Conservation (phyloP, 1,140 invertebrate species). For the Caerostris darwini region DNA sequence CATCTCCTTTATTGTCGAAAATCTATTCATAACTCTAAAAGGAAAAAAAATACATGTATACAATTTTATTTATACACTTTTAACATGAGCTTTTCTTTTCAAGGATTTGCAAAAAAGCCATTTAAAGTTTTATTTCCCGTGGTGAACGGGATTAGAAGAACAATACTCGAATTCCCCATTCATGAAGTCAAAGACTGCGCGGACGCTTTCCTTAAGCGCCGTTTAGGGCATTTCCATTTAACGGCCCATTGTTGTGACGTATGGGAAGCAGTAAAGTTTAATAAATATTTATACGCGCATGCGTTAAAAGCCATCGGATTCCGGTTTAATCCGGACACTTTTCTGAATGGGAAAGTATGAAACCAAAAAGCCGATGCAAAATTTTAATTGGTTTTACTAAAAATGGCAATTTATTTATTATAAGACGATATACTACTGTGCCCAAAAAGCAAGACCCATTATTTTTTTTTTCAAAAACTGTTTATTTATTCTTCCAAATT, state of each 20-base stretch:
- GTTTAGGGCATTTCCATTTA: not conserved
- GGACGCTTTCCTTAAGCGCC: not conserved
- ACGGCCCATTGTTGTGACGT: not conserved
- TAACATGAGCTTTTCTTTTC: too few relatives aligned
- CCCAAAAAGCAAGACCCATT: too few relatives aligned
- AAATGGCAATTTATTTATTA: too few relatives aligned
- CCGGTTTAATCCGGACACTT: not conserved
- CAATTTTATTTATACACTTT: too few relatives aligned
- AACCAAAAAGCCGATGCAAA: not conserved
- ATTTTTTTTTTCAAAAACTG: too few relatives aligned
- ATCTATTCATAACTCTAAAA: too few relatives aligned
- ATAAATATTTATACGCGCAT: not conserved
- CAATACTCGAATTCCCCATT: not conserved
- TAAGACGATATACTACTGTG: too few relatives aligned
- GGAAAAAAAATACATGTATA: too few relatives aligned
- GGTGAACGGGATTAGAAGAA: not conserved
- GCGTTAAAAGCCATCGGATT: not conserved
- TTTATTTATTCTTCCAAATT: too few relatives aligned
- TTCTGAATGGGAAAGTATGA: not conserved
- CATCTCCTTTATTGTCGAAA: too few relatives aligned
- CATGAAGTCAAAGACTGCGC: not conserved
- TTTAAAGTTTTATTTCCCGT: not conserved
- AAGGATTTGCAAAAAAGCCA: not conserved
- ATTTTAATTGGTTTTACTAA: not conserved
- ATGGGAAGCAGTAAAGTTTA: not conserved